Evolutionary conservation across 1,140 invertebrate species (phyloP), one percentile per base, ranked within the genome.

Genomic region (Araneus ventricosus): DNA sequence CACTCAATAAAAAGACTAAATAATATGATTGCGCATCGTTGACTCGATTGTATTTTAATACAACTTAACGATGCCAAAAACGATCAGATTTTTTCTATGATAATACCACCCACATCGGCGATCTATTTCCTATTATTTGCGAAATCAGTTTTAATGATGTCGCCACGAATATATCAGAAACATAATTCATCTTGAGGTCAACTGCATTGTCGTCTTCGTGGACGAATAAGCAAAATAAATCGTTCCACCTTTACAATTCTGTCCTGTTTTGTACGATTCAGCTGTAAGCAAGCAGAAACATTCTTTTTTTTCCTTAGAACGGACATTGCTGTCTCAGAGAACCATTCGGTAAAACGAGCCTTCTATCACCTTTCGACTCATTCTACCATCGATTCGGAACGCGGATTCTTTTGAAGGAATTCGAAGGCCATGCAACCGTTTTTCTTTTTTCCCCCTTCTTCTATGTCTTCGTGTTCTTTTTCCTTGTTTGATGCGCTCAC

Each of bases 361-460:
- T 63, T 34, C 34, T 34, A 30, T 75, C 37, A 39, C 41, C 39
- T 70, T 75, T 34, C 70, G 30, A 5, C 10, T 75, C 39, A 39
- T 41, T 88, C 41, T 70, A 41, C 67, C 41, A 45, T 41, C 30
- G 87, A 88, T 88, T 27, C 67, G 87, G 61, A 88, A 88, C 61
- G 20, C 4, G 45, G 87, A 75, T 88, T 88, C 87, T 88, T 70
- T 75, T 75, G 39, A 75, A 30, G 59, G 85, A 67, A 70, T 59
- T 87, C 30, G 39, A 75, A 88, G 84, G 84, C 84, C 52, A 86
- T 61, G 52, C 24, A 88, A 27, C 52, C 6, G 27, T 70, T 52
- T 52, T 89, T 88, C 34, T 52, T 88, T 75, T 30, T 52, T 52
- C 27, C n/a, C 59, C 5, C 45, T 8, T 14, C 0, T 52, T 52